Evolutionary conservation across 2,888 invertebrate species (phyloP), one percentile per base, ranked within the genome.

Genomic region (Oligia strigilis): DNA sequence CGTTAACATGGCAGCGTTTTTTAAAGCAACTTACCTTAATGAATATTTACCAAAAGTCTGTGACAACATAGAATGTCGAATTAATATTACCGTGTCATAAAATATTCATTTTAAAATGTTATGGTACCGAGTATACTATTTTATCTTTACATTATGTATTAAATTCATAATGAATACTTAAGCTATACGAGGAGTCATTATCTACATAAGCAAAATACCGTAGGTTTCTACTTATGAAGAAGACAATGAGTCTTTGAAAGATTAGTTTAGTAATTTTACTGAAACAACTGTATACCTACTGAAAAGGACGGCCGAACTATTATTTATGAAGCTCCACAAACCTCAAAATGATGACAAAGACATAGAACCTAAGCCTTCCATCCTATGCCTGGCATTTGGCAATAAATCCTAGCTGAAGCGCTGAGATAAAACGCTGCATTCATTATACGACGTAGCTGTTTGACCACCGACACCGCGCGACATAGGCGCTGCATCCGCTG

Each of bases 351-450:
- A 66, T 55, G 9, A 67, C 64, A 85, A 72, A 72, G 40, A 79
- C 70, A 62, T 69, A 55, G 4, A 74, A 23, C 52, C 67, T 70
- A 70, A 74, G 43, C 62, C 67, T 69, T 66, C 29, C 64, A 43
- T 52, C 58, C 71, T 66, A 60, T 55, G 36, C 66, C 76, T 74
- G 65, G 84, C 82, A 85, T 83, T 87, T 77, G 77, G 83, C 83
- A 90, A 87, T 89, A 91, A 92, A 91, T 92, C 91, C 87, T 72
- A 72, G 87, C 92, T 92, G 92, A 88, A 91, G 88, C 87, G 86
- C 88, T 83, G 83, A 84, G 92, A 92, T 92, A 92, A 91, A 90
- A 84, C 82, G 82, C 60, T 81, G 87, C 87, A 89, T 89, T 87
- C 85, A 87, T 90, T 88, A 89, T 84, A 78, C 72, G 80, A 78